Evolutionary conservation across 2,888 invertebrate genomes (phyloP), one percentile per base, ranked within the genome.

Genomic region (Hyposoter dolosus): DNA sequence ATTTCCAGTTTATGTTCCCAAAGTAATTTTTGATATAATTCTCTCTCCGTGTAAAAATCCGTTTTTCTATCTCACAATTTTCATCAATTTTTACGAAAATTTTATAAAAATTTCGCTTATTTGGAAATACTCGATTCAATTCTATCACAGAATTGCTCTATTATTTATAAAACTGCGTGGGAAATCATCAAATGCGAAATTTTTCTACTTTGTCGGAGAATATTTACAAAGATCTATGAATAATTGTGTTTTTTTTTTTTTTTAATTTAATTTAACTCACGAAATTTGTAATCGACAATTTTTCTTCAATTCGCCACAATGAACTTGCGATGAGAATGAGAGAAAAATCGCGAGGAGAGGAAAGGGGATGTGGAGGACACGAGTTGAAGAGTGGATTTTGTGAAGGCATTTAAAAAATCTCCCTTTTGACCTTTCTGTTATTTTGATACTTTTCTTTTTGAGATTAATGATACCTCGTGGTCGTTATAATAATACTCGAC

Each of bases 381-480:
- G 10, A 15, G 17, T n/a, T 5, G 3, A 7, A 72, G 60, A 1
- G 17, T 56, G 43, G 35, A 23, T 23, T 15, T 15, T 12, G 68
- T 12, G 4, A 9, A 19, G 66, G n/a, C 23, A 23, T 69, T 45
- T 23, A n/a, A 32, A 40, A 40, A 43, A 45, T 68, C 10, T 43
- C 53, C n/a, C n/a, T 56, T 56, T 10, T 28, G 53, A 68, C 28
- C 68, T 35, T 23, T 19, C 9, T 7, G 28, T 45, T 17, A 40
- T 53, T 65, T 40, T n/a, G 1, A 40, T 50, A 15, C 40, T 53
- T 72, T 65, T 72, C n/a, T 60, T 35, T 17, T 50, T n/a, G 4
- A 17, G 72, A 81, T 74, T 53, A 81, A 81, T 63, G 65, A 81
- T 28, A 45, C 32, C 45, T 9, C 10, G 47, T n/a, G 47, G 12